Evolutionary conservation across 1,140 invertebrate genomes (phyloP).

Genomic region (Drosophila bifasciata): DNA sequence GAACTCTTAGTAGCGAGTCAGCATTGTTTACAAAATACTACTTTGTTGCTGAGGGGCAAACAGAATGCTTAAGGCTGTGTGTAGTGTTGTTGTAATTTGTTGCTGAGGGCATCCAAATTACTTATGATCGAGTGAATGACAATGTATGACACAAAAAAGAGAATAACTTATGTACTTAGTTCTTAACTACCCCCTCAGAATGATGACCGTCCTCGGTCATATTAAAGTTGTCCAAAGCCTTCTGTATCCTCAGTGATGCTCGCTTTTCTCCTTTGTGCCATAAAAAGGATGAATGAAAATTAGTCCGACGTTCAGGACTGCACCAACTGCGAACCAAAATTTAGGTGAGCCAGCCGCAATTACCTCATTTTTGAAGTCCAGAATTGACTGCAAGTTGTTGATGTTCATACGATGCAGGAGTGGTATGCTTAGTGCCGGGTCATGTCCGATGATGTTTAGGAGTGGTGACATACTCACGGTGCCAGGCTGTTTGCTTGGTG

Average conservation of each 20-base stretch:
- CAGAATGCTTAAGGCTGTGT: too few relatives aligned
- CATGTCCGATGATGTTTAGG: slow-evolving; percentile 10
- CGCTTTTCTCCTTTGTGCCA: slow-evolving; percentile 5
- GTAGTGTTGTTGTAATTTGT: too few relatives aligned
- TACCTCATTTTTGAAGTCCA: slow-evolving; percentile 4
- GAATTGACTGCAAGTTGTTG: slow-evolving; percentile 5
- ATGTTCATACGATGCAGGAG: slow-evolving; percentile 10
- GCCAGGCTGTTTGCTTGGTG: neutral
- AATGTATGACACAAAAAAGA: too few relatives aligned
- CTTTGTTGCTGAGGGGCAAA: too few relatives aligned
- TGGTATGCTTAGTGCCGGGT: slow-evolving; percentile 10
- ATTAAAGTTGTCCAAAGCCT: slow-evolving; percentile 9
- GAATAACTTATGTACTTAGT: slow-evolving; percentile 1
- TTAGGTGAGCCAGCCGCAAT: slow-evolving; percentile 7
- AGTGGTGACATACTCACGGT: slow-evolving; percentile 1
- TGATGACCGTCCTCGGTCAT: slow-evolving; percentile 18
- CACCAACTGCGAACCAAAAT: slow-evolving; percentile 5
- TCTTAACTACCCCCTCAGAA: slow-evolving; percentile 15
- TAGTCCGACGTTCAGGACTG: neutral
- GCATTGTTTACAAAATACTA: too few relatives aligned
- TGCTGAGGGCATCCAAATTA: too few relatives aligned
- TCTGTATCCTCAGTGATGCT: slow-evolving; percentile 4
- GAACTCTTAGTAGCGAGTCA: too few relatives aligned
- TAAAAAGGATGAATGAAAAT: slow-evolving; percentile 9
- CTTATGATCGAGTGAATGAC: too few relatives aligned